phyloP scores from a whole-genome alignment of 2,797 vertebrate species.

The Microcaecilia unicolor region DNA sequence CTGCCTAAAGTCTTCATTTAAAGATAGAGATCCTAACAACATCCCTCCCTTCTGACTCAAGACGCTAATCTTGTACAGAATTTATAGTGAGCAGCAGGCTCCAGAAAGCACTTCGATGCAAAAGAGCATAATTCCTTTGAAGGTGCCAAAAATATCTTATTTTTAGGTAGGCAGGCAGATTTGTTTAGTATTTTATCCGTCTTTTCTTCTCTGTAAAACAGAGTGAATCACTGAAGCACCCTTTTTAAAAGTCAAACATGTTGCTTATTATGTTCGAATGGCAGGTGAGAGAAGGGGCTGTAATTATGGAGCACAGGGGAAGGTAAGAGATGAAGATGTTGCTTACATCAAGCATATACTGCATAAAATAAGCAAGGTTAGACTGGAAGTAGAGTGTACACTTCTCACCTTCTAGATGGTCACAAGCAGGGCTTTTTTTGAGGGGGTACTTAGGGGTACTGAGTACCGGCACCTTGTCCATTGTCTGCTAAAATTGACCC shows the following conservation, averaged over 20 bases:
- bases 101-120: conserved; percentile 12
- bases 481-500: no score
- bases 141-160: conserved; percentile 23
- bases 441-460: no score
- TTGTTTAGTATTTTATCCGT: background rate
- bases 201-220: conserved; percentile 6
- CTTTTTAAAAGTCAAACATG: conserved; percentile 11
- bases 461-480: no score
- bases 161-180: conserved; percentile 30
- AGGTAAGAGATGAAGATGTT: no score
- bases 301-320: background rate
- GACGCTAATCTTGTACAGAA: conserved; percentile 22
- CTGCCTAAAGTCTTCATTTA: conserved; percentile 31
- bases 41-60: conserved; percentile 24
- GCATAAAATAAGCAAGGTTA: no score
- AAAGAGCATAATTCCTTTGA: conserved; percentile 21
- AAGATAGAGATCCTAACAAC: conserved; percentile 36
- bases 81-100: conserved; percentile 18
- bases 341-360: no score
- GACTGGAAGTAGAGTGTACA: rapidly evolving
- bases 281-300: background rate
- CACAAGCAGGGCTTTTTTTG: no score
- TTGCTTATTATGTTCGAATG: conserved; percentile 9
- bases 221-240: conserved; percentile 28
- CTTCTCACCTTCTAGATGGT: background rate